A percentile compares a stretch with the other conserved stretches of the same genome.
These are phyloP conservation scores for Campylomormyrus numenius DNA, from an alignment of 2,113 vertebrate species.

Conservation along the genomic window DNA sequence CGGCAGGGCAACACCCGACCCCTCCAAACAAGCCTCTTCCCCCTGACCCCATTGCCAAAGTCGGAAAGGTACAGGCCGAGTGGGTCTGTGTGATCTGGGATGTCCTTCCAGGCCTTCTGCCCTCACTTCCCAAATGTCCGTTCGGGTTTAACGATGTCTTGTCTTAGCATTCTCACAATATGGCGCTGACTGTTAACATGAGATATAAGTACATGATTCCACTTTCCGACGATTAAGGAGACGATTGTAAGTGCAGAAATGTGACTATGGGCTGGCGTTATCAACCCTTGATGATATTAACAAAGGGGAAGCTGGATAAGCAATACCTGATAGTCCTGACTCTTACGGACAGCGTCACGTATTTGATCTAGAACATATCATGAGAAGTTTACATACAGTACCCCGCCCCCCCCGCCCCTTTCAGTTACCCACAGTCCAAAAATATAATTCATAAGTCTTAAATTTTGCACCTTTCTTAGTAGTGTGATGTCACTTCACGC, in stretches of 20 bases:
- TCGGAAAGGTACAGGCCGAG: conserved; percentile 60
- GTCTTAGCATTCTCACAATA: neutral
- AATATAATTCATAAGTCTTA: too few relatives aligned
- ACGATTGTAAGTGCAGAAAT: neutral
- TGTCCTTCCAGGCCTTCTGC: neutral
- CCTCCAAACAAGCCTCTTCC: conserved; percentile 78
- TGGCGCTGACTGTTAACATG: neutral
- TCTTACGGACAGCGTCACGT: neutral
- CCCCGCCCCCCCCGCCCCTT: too few relatives aligned
- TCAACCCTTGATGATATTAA: neutral
- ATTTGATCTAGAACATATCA: neutral
- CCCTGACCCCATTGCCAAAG: conserved; percentile 66
- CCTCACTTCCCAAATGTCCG: neutral
- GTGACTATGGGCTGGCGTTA: neutral
- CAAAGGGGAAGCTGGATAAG: neutral
- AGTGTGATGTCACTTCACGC: too few relatives aligned
- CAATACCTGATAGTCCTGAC: neutral
- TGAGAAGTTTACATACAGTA: neutral
- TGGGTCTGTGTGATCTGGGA: conserved; percentile 6
- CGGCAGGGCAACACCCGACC: conserved; percentile 49
- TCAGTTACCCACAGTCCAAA: neutral
- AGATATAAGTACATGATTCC: neutral
- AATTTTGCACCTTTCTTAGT: too few relatives aligned
- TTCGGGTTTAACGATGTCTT: neutral
- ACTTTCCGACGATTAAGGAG: neutral